phyloP scores from a whole-genome alignment of 2,797 vertebrate genomes.

The Rostrhamus sociabilis region DNA sequence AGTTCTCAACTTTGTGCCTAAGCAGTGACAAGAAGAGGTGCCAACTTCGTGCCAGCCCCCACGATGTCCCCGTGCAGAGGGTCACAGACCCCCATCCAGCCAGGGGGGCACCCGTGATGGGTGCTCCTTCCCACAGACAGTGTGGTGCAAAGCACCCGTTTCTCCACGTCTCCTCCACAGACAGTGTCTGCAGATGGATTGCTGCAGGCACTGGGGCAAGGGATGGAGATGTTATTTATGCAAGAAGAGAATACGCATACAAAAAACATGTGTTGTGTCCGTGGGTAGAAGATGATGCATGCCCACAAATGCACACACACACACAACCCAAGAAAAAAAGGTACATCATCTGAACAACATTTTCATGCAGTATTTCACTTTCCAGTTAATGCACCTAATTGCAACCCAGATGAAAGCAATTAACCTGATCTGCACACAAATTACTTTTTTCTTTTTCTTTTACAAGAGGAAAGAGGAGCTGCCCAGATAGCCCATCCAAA shows the following conservation, averaged over 20 bases:
- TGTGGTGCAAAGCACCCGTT: accelerated
- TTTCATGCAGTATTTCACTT: neutral
- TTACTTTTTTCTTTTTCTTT: neutral
- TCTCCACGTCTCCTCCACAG: neutral
- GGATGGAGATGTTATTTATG: neutral
- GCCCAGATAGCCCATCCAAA: accelerated
- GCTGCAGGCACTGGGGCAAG: neutral
- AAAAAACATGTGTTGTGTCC: neutral
- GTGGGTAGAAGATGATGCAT: accelerated
- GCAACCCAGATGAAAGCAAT: neutral
- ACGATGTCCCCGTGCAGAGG: accelerated
- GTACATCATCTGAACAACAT: neutral
- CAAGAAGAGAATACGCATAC: neutral
- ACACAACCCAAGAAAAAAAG: accelerated
- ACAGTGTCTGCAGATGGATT: accelerated
- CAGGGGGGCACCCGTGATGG: accelerated
- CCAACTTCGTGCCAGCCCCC: accelerated
- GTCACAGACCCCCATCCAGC: neutral
- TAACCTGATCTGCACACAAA: neutral
- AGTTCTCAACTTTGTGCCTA: neutral
- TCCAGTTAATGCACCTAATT: neutral
- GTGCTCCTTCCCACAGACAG: neutral
- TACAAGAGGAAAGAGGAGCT: neutral
- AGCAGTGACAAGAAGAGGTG: neutral
- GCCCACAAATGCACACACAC: neutral